Conservation (phyloP, 2,888 invertebrate genomes). For the Dasypolia templi region DNA sequence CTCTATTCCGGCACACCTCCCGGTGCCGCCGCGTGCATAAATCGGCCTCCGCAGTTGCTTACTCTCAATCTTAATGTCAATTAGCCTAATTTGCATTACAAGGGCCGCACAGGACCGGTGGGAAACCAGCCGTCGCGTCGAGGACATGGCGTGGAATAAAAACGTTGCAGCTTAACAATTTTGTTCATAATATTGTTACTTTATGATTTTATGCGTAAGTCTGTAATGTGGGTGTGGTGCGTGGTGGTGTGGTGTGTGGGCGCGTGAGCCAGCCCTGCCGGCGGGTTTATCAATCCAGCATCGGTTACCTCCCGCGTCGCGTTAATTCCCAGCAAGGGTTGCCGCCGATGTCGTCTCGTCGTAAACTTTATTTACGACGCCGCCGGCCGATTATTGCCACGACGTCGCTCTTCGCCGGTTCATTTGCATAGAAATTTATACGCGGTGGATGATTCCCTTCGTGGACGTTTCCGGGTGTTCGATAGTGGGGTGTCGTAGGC, state of each 20-base stretch:
- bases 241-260: conserved; percentile 27
- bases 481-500: conserved; percentile 65
- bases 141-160: conserved; percentile 46
- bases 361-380: conserved; percentile 86
- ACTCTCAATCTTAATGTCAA: conserved; percentile 72
- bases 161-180: conserved; percentile 39
- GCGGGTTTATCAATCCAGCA: conserved; percentile 68
- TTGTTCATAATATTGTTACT: conserved; percentile 54
- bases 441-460: conserved; percentile 76
- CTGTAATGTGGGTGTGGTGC: conserved; percentile 47
- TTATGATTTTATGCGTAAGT: conserved; percentile 54
- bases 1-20: conserved; percentile 64
- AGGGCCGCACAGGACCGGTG: conserved; percentile 51
- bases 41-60: conserved; percentile 63
- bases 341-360: conserved; percentile 80
- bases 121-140: conserved; percentile 44
- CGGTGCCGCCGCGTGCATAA: conserved; percentile 60
- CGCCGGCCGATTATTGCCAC: conserved; percentile 83
- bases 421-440: conserved; percentile 89
- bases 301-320: conserved; percentile 80
- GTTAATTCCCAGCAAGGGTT: conserved; percentile 80
- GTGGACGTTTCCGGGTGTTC: conserved; percentile 70
- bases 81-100: conserved; percentile 73
- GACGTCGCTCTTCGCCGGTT: conserved; percentile 79
- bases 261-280: conserved; percentile 64